Base-by-base conservation (phyloP, 2,797 vertebrate genomes). In the Hyperoplus immaculatus region DNA sequence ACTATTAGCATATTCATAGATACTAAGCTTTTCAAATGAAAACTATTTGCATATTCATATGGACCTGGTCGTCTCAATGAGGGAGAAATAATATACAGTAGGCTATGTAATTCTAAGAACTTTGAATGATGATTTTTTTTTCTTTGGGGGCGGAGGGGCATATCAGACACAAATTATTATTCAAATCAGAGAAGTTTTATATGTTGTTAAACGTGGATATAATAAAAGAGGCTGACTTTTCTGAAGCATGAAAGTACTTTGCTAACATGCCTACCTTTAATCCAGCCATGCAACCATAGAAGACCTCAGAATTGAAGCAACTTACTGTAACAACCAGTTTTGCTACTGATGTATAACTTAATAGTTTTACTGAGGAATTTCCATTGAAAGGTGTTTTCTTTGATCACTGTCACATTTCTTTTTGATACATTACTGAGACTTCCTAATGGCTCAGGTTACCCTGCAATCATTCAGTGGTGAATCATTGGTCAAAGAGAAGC, bases 341-440 rank as follows among this genome's bases (percentile, higher is more conserved):
- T 39, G 75, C 69, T 80, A 60, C 74, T 84, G 86, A 77, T 80
- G 64, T 80, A 73, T 84, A 79, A 86, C 85, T 89, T 83, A 91
- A 87, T 36, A 74, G 63, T 61, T 43, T 38, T n/a, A 29, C 78
- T 83, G 70, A 80, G 61, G 50, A 80, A 41, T 41, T 59, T 51
- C 14, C n/a, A 57, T 63, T 11, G 29, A 29, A 29, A 29, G 29
- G 29, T 29, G 29, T 29, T 29, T 29, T 54, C 42, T 45, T n/a
- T 49, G 56, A 42, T 63, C 18, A 9, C 47, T 61, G 62, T 29
- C 46, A 38, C 41, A 18, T 29, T 72, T 67, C 36, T 68, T 65
- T 65, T 43, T 75, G 64, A 87, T 79, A 75, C 70, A 72, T 53
- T 39, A 47, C 45, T 73, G 73, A 79, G 71, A 53, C 29, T 41